Evolutionary conservation across 2,797 vertebrate genomes (phyloP).

Genomic region (Coreius guichenoti): DNA sequence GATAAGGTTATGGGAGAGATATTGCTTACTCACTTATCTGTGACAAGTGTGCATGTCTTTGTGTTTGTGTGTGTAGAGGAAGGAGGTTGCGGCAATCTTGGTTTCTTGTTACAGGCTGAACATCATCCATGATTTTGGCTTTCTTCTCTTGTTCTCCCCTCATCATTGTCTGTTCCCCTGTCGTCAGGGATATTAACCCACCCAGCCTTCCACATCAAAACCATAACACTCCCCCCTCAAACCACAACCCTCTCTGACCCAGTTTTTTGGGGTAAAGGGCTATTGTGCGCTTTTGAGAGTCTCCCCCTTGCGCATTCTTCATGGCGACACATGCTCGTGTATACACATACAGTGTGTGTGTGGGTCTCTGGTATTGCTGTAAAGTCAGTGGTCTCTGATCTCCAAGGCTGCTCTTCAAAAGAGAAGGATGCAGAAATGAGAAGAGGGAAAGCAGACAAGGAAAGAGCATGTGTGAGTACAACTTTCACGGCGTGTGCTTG

Average conservation of each 20-base stretch:
- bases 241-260: conserved; percentile 73
- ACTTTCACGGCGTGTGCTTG: conserved; percentile 44
- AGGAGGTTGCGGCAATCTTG: conserved; percentile 19
- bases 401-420: conserved; percentile 33
- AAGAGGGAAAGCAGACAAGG: conserved; percentile 64
- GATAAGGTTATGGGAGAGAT: conserved; percentile 37
- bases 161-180: conserved; percentile 60
- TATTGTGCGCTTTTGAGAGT: conserved; percentile 72
- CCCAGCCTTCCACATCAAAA: conserved; percentile 44
- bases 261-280: conserved; percentile 75
- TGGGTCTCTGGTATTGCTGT: conserved; percentile 16
- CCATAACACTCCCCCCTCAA: conserved; percentile 36
- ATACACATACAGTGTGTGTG: conserved; percentile 24
- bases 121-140: conserved; percentile 36
- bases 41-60: conserved; percentile 28
- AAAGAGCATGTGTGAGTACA: conserved; percentile 75
- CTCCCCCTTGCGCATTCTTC: conserved; percentile 64
- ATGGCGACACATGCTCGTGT: neutral
- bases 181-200: conserved; percentile 67
- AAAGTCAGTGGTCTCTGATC: conserved; percentile 43
- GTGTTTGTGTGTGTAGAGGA: conserved; percentile 14
- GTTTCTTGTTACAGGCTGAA: conserved; percentile 33
- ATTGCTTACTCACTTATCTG: conserved; percentile 29
- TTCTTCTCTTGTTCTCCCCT: conserved; percentile 26
- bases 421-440: conserved; percentile 37